Evolutionary conservation across 2,888 invertebrate species (phyloP), one percentile per base, ranked within the genome.

Genomic region (Orchesella flavescens): DNA sequence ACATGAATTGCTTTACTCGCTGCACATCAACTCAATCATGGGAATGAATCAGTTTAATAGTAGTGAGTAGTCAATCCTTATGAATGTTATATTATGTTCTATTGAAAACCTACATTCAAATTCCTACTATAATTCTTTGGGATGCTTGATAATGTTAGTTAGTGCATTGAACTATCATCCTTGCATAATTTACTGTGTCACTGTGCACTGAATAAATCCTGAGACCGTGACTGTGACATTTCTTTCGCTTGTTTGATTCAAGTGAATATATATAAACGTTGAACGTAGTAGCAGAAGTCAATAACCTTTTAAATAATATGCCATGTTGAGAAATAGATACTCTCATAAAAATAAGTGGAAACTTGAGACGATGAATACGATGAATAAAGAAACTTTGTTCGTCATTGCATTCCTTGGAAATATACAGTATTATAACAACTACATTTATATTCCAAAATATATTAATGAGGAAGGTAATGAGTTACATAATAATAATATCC

Each of bases 221-320:
- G 81, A 69, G 81, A 81, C 81, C 81, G 81, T 81, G 74, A 81
- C 81, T 68, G n/a, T n/a, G n/a, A n/a, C n/a, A n/a, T n/a, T n/a
- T n/a, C n/a, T 81, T 81, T 81, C 66, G 69, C 73, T n/a, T 65
- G 46, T 66, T 72, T 71, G 19, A 34, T 63, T 63, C 34, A 21
- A 12, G 19, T 57, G 57, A 34, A 57, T 10, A 57, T 46, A 46
- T 46, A 46, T 10, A 46, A 46, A 46, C n/a, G 13, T 46, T 46
- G 46, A 17, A 57, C 10, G 2, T 10, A n/a, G 19, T 17, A 17
- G 19, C 23, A 80, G 43, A 61, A 74, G 81, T 81, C 74, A 81
- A 81, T 63, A 74, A 81, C 66, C 81, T 68, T 44, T 72, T 24
- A 17, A 12, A 24, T 12, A n/a, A 15, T 13, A 17, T 57, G 17